Base-by-base conservation (phyloP, 2,113 vertebrate genomes). In the Sinosuthora webbiana region DNA sequence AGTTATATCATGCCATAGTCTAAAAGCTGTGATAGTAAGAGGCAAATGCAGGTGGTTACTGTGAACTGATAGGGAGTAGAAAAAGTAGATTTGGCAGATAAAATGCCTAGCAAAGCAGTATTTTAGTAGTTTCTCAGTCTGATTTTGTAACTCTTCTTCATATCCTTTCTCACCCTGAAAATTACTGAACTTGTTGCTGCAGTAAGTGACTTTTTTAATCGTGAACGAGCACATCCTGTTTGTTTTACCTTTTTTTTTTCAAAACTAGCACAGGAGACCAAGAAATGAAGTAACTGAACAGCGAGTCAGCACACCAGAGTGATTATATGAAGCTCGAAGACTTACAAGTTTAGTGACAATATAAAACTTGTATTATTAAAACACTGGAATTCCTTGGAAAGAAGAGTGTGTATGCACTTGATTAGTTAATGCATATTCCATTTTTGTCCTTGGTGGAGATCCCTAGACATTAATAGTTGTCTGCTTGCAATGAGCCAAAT, bases 31-130 rank as follows among this genome's bases (percentile, higher is more conserved):
- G 47, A n/a, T 44, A 73, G 28, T 63, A 59, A 59, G 62, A 88
- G 47, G 28, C 53, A 93, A 86, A 83, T 75, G 37, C 75, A 86
- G 74, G 44, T 90, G 21, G n/a, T 70, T 92, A 24, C 47, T 68
- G 33, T 78, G 65, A 78, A 45, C 39, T 87, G 82, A 67, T 33
- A 89, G 56, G 20, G 69, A 78, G 57, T 50, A n/a, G 41, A 81
- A 92, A 64, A 83, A 64, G 44, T 60, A 84, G 57, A 42, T 94
- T 59, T 80, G 75, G 18, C 81, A 93, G 84, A 41, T 65, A 64
- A 79, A 45, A n/a, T 69, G 39, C 55, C n/a, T 65, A 69, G 57
- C 44, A 85, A 89, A 83, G n/a, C 27, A 69, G 27, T 37, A 22
- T 71, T 93, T 14, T 22, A 65, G 53, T 71, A 68, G 42, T 73